Evolutionary conservation across 2,113 vertebrate genomes (phyloP).

Genomic region (Oostethus manadensis): DNA sequence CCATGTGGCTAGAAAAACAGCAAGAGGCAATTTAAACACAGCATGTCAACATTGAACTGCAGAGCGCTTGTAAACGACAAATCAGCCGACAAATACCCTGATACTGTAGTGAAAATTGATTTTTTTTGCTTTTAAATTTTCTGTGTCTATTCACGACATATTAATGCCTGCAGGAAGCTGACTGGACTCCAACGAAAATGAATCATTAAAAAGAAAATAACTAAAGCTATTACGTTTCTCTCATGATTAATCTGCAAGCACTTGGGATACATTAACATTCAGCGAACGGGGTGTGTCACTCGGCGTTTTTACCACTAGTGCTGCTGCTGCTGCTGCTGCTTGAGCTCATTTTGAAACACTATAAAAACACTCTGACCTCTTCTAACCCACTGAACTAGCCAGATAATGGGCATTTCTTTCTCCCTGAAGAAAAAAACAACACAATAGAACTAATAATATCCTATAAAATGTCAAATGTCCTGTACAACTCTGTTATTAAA

Average conservation of each 20-base stretch:
- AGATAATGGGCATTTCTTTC: constrained; percentile 7
- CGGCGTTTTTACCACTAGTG: constrained; percentile 45
- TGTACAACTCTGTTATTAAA: not conserved
- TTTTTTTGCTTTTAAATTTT: constrained; percentile 36
- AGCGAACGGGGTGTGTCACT: constrained; percentile 42
- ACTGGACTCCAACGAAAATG: constrained; percentile 44
- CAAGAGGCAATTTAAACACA: constrained; percentile 31
- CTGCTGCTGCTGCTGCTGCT: constrained; percentile 40
- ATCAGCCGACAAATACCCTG: constrained; percentile 55
- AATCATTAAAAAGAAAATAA: constrained; percentile 55
- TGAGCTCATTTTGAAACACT: constrained; percentile 43
- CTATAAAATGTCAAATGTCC: constrained; percentile 1
- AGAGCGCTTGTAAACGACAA: constrained; percentile 57
- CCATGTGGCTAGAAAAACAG: constrained; percentile 37
- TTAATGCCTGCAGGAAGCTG: constrained; percentile 49
- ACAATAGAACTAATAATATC: constrained; percentile 22
- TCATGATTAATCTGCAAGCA: constrained; percentile 44
- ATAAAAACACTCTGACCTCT: constrained; percentile 37
- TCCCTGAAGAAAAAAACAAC: constrained; percentile 9
- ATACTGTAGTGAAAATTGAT: constrained; percentile 35
- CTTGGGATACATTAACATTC: constrained; percentile 41
- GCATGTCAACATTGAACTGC: constrained; percentile 57
- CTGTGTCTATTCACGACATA: constrained; percentile 49
- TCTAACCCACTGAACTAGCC: constrained; percentile 28
- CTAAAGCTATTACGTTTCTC: constrained; percentile 45